Base-by-base conservation (phyloP, 2,797 vertebrate genomes). In the Helostoma temminkii region DNA sequence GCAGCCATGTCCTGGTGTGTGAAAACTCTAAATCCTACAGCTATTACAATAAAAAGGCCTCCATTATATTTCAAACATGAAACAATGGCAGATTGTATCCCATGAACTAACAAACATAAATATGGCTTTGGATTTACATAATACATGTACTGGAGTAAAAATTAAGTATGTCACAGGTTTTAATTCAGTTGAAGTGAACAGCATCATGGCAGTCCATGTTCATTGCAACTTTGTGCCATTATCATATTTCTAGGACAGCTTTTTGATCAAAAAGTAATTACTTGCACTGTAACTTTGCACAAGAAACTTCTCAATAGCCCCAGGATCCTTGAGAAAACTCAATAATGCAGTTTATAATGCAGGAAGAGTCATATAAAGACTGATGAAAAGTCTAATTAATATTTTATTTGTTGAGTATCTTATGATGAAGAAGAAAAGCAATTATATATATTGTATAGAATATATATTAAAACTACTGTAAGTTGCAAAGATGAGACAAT, bases 1-100 rank as follows among this genome's bases (percentile, higher is more conserved):
- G 66, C 28, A 61, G 48, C 34, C 36, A 61, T 21, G 62, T 48
- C 60, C 66, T 39, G 37, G 16, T 49, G 57, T 60, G 71, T 68
- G 59, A 61, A 60, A 76, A 82, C 73, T 60, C 46, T 37, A 25
- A 14, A 74, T 66, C 61, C 52, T 41, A 26, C 28, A 53, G 43
- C 53, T 58, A 50, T 43, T 26, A 60, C 34, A 72, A n/a, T 46
- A 15, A 37, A 45, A 42, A 63, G 36, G n/a, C 37, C 6, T 8
- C 30, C 14, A 53, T 55, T 43, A 58, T 55, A 70, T 55, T 71
- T 78, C 11, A 46, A 68, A 66, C 18, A 45, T 64, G 42, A 43
- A 72, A 64, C 61, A 36, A 50, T 16, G 16, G 15, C 62, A 19
- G 2, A 34, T 24, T 62, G 34, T 28, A 10, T 43, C 50, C 26